These are phyloP conservation scores for Morus bassanus DNA, from an alignment of 2,797 vertebrate genomes.

Conservation along the genomic window DNA sequence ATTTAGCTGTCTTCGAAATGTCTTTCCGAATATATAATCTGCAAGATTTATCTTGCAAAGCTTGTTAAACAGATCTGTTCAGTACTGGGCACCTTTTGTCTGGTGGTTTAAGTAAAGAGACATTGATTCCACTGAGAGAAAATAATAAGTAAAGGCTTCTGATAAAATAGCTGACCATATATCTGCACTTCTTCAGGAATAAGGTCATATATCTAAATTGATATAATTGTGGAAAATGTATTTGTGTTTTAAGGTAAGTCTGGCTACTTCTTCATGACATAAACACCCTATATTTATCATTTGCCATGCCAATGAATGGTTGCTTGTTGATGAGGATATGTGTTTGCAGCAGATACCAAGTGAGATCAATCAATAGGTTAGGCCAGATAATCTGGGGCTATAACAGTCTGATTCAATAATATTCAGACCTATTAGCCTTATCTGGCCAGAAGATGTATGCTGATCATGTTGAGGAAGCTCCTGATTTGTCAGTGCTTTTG, in stretches of 20 bases:
- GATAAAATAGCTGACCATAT: background rate
- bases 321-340: background rate
- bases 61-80: conserved; percentile 20
- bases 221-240: background rate
- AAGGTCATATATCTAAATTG: background rate
- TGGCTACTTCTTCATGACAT: background rate
- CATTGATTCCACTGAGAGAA: background rate
- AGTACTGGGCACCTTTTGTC: background rate
- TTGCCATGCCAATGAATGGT: background rate
- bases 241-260: background rate
- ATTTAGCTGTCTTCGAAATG: conserved; percentile 34
- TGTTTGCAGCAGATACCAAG: background rate
- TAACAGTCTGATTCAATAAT: background rate
- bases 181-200: background rate
- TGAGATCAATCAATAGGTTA: background rate
- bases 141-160: background rate
- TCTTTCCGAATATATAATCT: conserved; percentile 21
- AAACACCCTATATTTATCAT: background rate
- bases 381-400: background rate
- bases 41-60: conserved; percentile 10
- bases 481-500: background rate
- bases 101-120: conserved; percentile 24
- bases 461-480: background rate
- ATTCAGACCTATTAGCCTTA: background rate
- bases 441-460: background rate